Evolutionary conservation across 2,797 vertebrate species (phyloP).

Genomic region (Xerus rutilus): DNA sequence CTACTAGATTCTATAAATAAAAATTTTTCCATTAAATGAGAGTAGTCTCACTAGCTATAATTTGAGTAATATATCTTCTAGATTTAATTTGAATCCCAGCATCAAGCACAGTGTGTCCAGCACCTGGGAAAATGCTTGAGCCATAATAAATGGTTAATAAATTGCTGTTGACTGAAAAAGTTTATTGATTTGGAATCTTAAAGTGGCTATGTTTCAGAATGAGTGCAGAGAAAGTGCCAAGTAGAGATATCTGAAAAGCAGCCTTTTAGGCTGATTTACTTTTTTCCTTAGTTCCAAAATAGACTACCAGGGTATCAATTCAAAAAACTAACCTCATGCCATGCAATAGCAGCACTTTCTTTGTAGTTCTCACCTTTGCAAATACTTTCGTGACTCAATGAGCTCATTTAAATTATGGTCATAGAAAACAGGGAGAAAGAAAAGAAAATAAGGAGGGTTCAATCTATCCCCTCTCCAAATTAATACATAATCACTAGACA

Average conservation of each 20-base stretch:
- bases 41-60: not conserved
- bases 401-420: not conserved
- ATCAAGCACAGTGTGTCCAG: not conserved
- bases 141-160: conserved; percentile 40
- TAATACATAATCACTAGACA: not conserved
- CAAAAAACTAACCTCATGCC: not conserved
- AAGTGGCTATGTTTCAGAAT: not conserved
- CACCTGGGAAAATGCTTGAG: not conserved
- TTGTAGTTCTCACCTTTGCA: not conserved
- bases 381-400: not conserved
- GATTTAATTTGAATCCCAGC: conserved; percentile 13
- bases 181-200: conserved; percentile 30
- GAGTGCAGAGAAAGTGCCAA: not conserved
- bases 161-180: not conserved
- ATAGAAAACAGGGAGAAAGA: not conserved
- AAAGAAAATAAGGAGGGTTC: not conserved
- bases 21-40: not conserved
- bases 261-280: not conserved
- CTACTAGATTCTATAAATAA: conserved; percentile 6
- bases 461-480: not conserved
- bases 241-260: not conserved
- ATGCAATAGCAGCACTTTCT: not conserved
- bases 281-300: not conserved
- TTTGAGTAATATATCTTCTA: conserved; percentile 51
- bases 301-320: not conserved